These are phyloP conservation scores for Fistularia tabacaria DNA, from an alignment of 2,797 vertebrate genomes.

Conservation along the genomic window DNA sequence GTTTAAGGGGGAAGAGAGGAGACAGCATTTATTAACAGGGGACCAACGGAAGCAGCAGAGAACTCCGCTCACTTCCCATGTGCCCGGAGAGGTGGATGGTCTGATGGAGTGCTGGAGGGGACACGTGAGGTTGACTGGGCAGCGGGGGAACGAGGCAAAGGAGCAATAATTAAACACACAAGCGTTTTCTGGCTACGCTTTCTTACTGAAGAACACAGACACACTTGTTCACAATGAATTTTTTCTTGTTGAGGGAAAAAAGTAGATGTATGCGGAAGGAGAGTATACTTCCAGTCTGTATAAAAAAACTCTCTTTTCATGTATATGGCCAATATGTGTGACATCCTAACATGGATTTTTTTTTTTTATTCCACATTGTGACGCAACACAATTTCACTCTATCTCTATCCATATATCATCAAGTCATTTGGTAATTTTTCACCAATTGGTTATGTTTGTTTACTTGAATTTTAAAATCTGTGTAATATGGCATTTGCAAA, in stretches of 20 bases:
- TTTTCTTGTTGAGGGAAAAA: conserved; percentile 19
- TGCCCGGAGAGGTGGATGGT: conserved; percentile 20
- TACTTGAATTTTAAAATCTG: no score
- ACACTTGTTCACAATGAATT: conserved; percentile 39
- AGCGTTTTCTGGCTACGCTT: conserved; percentile 52
- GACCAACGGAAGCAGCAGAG: conserved; percentile 9
- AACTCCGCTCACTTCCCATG: conserved; percentile 32
- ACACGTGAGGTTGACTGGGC: conserved; percentile 37
- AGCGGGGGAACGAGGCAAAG: conserved; percentile 9
- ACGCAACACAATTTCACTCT: no score
- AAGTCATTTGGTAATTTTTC: no score
- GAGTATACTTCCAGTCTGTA: background rate
- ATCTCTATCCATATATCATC: no score
- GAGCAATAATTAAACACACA: conserved; percentile 33
- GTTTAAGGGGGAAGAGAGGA: conserved; percentile 5
- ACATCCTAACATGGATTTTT: no score
- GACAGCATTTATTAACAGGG: conserved; percentile 13
- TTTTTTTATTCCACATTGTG: background rate
- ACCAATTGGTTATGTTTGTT: no score
- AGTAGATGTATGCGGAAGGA: background rate
- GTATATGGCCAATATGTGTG: no score
- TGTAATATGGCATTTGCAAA: no score
- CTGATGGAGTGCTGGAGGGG: conserved; percentile 18
- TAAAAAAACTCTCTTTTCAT: conserved; percentile 5
- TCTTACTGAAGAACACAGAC: conserved; percentile 59